These are phyloP conservation scores for Mimachlamys varia DNA, from an alignment of 2,888 invertebrate genomes.

Conservation along the genomic window DNA sequence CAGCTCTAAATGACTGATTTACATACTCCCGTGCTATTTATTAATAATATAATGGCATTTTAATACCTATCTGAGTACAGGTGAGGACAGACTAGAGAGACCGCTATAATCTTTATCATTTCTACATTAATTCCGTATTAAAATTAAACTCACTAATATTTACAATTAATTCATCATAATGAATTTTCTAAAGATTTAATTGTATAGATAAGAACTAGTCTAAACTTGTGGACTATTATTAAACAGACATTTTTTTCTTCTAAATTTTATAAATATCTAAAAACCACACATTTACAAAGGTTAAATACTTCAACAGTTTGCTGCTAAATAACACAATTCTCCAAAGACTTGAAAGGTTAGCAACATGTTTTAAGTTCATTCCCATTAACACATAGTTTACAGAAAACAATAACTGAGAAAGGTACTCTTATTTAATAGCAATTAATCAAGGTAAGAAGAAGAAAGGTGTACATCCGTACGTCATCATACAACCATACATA, in stretches of 20 bases:
- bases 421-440: neutral
- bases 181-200: neutral
- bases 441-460: neutral
- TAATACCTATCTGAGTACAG: neutral
- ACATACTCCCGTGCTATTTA: neutral
- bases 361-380: slow-evolving; percentile 24
- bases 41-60: slow-evolving; percentile 23
- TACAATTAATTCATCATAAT: slow-evolving; percentile 16
- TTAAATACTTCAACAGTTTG: neutral
- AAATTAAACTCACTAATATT: neutral
- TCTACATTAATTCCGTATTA: neutral
- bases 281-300: neutral
- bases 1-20: neutral
- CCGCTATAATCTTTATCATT: neutral
- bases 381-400: neutral
- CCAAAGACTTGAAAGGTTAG: neutral
- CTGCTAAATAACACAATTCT: neutral
- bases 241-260: neutral
- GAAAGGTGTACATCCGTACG: neutral
- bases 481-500: neutral
- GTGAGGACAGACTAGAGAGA: neutral
- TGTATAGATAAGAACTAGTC: neutral
- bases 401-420: neutral
- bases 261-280: neutral
- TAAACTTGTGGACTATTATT: neutral